phyloP scores from a whole-genome alignment of 1,140 invertebrate species.

The Drosophila sturtevanti region DNA sequence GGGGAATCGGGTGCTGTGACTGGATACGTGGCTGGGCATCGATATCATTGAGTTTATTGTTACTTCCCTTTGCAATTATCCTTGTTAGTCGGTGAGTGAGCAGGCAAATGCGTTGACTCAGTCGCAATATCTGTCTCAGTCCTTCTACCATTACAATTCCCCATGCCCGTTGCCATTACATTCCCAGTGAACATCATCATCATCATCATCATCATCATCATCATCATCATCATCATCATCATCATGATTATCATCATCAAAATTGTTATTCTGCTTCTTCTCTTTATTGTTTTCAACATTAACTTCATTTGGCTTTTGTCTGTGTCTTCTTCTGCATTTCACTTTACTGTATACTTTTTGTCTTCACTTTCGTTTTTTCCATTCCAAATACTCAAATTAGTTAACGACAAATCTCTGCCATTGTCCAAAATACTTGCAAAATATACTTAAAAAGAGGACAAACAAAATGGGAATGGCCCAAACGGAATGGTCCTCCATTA shows the following conservation, averaged over 20 bases:
- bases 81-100: conserved; percentile 61
- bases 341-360: background rate
- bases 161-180: background rate
- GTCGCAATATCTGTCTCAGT: background rate
- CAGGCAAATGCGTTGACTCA: conserved; percentile 45
- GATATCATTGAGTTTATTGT: conserved; percentile 79
- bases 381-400: conserved; percentile 36
- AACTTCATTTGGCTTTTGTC: conserved; percentile 29
- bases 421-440: background rate
- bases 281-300: conserved; percentile 15
- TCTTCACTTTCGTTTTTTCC: background rate
- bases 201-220: background rate
- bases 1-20: background rate
- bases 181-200: background rate
- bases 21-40: conserved; percentile 51
- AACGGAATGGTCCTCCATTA: background rate
- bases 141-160: background rate
- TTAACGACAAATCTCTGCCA: conserved; percentile 29
- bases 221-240: background rate
- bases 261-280: background rate
- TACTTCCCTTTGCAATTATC: conserved; percentile 79
- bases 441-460: background rate
- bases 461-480: background rate
- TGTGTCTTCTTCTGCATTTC: conserved; percentile 29
- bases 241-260: background rate